Evolutionary conservation across 2,113 vertebrate species (phyloP), one percentile per base, ranked within the genome.

Genomic region (Miniopterus natalensis): DNA sequence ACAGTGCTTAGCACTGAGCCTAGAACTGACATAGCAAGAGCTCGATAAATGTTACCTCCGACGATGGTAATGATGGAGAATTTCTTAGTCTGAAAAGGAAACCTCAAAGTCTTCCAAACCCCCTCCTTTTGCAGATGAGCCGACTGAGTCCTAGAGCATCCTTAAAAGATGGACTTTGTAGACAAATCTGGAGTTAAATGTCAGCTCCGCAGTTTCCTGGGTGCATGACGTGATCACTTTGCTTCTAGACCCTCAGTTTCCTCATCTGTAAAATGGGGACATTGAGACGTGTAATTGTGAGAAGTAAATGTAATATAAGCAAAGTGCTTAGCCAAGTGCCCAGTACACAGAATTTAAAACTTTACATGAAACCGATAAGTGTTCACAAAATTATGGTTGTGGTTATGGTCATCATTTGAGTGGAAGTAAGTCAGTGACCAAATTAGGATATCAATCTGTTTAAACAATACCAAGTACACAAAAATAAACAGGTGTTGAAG

Each of bases 401-500:
- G 20, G 65, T 84, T 42, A 42, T 49, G 36, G 66, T 68, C 6
- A 45, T 49, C 13, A n/a, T 45, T 85, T 73, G n/a, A 73, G 6
- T 63, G 13, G 36, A 86, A 86, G 31, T 6, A 70, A 83, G 11
- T 47, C 74, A 85, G 61, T 73, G 49, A 83, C 10, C 63, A 63
- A 83, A 73, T 1, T 25, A 59, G 42, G 68, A 65, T 8, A 65
- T 83, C 55, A 13, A 13, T 70, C 45, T 79, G 12, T 79, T 75
- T 74, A 88, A 91, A 47, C 14, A 77, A 65, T 59, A 85, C 63
- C 81, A 78, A 74, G n/a, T 74, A 84, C 29, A 49, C 25, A 80
- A 78, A 92, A 95, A 73, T 42, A 86, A 45, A 7, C 14, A 63
- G 4, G 85, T 83, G 8, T 65, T 78, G 36, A 92, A 80, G 42